phyloP scores from a whole-genome alignment of 1,140 invertebrate species.

The Anastatus disparis region DNA sequence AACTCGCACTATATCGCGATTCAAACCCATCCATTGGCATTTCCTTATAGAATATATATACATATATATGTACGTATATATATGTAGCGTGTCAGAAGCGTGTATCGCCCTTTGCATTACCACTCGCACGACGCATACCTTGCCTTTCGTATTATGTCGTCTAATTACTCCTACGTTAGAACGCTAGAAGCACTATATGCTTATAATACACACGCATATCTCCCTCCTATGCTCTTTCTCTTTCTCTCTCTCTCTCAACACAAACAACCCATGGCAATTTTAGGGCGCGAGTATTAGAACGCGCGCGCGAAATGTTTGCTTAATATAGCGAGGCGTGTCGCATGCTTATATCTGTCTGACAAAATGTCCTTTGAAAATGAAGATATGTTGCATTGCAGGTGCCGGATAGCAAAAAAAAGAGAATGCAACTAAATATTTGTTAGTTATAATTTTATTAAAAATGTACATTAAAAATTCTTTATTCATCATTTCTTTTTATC shows the following conservation, averaged over 20 bases:
- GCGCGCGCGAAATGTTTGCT: constrained; percentile 4
- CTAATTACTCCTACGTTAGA: constrained; percentile 27
- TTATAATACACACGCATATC: background rate
- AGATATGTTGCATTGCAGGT: background rate
- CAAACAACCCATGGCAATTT: constrained; percentile 9
- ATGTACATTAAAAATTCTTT: too few relatives aligned
- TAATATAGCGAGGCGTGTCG: constrained; percentile 3
- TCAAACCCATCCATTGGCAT: too few relatives aligned
- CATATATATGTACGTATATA: background rate
- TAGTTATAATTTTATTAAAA: too few relatives aligned
- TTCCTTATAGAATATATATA: too few relatives aligned
- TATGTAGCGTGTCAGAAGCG: background rate
- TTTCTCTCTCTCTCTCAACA: too few relatives aligned
- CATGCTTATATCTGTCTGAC: background rate
- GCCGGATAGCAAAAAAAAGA: too few relatives aligned
- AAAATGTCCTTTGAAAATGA: constrained; percentile 10
- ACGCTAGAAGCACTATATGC: too few relatives aligned
- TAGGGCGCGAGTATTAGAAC: too few relatives aligned
- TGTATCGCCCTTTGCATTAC: background rate
- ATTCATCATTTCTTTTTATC: too few relatives aligned
- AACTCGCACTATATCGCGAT: too few relatives aligned
- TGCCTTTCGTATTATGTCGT: constrained; percentile 14
- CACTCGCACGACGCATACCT: constrained; percentile 13
- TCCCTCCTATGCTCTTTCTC: too few relatives aligned
- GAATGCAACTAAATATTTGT: too few relatives aligned